A percentile compares a stretch with the other conserved stretches of the same genome.
Evolutionary conservation across 2,888 invertebrate species (phyloP).

Genomic region (Rotaria macrura): DNA sequence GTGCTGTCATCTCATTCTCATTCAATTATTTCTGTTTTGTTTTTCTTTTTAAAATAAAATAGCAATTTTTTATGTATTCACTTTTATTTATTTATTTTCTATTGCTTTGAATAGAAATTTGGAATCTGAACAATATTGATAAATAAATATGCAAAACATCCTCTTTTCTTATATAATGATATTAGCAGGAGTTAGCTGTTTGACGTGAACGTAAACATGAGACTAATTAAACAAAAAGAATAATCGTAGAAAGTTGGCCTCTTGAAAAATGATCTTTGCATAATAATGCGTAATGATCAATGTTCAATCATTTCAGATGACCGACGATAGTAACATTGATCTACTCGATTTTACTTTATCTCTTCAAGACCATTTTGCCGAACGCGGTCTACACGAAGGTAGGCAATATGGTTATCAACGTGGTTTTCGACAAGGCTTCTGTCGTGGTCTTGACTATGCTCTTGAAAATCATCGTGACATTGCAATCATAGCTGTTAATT

Average conservation of each 20-base stretch:
- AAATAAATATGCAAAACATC: too few species aligned
- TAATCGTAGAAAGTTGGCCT: too few species aligned
- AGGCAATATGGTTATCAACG: background rate
- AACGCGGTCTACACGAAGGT: background rate
- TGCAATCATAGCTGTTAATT: background rate
- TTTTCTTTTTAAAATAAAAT: background rate
- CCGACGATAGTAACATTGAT: background rate
- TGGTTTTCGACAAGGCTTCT: slow-evolving; percentile 13
- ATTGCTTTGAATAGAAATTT: too few species aligned
- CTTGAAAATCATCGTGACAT: background rate
- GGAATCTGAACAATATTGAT: too few species aligned
- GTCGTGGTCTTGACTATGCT: background rate
- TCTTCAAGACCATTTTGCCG: background rate
- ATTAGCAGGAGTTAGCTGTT: too few species aligned
- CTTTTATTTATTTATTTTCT: background rate
- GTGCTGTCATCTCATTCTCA: background rate
- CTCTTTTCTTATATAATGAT: too few species aligned
- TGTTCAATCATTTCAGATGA: background rate
- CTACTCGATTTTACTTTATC: background rate
- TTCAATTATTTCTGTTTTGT: background rate
- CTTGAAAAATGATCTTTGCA: too few species aligned
- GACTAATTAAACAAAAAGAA: too few species aligned
- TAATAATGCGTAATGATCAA: too few species aligned
- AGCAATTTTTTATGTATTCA: background rate
- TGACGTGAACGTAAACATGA: too few species aligned